Evolutionary conservation across 2,888 invertebrate species (phyloP).

Genomic region (Cerastoderma edule): DNA sequence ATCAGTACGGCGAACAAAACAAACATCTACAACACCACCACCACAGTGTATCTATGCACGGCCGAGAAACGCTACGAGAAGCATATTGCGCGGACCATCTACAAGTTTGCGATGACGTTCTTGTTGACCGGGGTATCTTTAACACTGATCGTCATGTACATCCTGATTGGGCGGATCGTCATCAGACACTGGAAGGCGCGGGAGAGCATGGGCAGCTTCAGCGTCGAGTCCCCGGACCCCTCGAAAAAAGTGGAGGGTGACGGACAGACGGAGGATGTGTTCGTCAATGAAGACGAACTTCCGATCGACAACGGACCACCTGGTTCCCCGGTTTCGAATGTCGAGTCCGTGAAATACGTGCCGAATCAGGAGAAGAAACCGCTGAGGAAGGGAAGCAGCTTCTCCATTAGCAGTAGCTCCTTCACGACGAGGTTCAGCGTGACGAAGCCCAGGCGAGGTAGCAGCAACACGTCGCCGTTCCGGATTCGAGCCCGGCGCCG

Average conservation of each 20-base stretch:
- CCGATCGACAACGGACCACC: neutral
- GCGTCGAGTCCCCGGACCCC: conserved; percentile 29
- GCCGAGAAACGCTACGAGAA: conserved; percentile 38
- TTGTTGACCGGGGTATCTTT: conserved; percentile 27
- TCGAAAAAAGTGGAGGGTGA: conserved; percentile 35
- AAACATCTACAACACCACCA: conserved; percentile 30
- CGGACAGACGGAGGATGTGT: conserved; percentile 5
- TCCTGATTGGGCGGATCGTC: conserved; percentile 41
- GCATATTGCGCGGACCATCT: conserved; percentile 32
- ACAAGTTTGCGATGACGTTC: conserved; percentile 33
- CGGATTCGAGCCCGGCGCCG: conserved; percentile 7
- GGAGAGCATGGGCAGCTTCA: conserved; percentile 17
- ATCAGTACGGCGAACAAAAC: conserved; percentile 26
- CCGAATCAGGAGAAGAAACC: neutral
- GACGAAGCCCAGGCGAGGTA: neutral
- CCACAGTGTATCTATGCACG: conserved; percentile 44
- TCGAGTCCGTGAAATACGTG: neutral
- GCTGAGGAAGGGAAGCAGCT: neutral
- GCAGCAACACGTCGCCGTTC: conserved; percentile 2
- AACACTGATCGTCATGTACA: conserved; percentile 45
- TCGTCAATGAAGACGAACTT: conserved; percentile 1
- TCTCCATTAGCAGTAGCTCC: conserved; percentile 13
- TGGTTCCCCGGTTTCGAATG: neutral
- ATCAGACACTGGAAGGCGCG: conserved; percentile 38
- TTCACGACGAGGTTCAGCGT: neutral